These are phyloP conservation scores for Tyria jacobaeae DNA, from an alignment of 2,888 invertebrate species.

Conservation along the genomic window DNA sequence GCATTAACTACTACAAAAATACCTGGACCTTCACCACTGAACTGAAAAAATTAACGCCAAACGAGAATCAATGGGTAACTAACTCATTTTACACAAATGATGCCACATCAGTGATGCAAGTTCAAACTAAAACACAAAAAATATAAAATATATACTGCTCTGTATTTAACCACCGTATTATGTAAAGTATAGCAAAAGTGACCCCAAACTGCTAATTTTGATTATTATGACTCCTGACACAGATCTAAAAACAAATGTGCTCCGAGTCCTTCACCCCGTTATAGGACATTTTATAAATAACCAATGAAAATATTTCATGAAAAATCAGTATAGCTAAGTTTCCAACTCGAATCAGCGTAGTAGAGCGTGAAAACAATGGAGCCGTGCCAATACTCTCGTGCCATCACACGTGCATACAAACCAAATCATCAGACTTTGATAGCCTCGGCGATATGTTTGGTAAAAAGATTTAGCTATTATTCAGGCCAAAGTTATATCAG, in stretches of 20 bases:
- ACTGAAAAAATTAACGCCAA: too few species aligned
- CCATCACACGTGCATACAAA: slow-evolving; percentile 29
- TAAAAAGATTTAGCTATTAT: not conserved
- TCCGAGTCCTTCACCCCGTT: slow-evolving; percentile 43
- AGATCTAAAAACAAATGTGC: not conserved
- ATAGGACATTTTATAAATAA: slow-evolving; percentile 40
- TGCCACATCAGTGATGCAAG: too few species aligned
- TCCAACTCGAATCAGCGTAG: slow-evolving; percentile 34
- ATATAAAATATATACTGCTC: too few species aligned
- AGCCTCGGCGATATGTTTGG: slow-evolving; percentile 15
- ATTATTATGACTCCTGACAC: not conserved
- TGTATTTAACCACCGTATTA: too few species aligned
- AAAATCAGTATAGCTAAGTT: slow-evolving; percentile 36
- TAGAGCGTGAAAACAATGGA: slow-evolving; percentile 58
- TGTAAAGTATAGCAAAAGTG: not conserved
- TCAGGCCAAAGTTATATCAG: slow-evolving; percentile 3
- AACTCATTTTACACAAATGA: too few species aligned
- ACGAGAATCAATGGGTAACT: too few species aligned
- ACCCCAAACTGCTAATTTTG: not conserved
- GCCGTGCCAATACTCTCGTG: slow-evolving; percentile 47
- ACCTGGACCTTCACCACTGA: too few species aligned
- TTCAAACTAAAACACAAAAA: too few species aligned
- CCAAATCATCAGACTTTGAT: slow-evolving; percentile 30
- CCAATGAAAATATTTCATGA: slow-evolving; percentile 41
- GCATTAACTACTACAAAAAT: too few species aligned